Conservation (phyloP, 2,888 invertebrate species). For the Macaria liturata region DNA sequence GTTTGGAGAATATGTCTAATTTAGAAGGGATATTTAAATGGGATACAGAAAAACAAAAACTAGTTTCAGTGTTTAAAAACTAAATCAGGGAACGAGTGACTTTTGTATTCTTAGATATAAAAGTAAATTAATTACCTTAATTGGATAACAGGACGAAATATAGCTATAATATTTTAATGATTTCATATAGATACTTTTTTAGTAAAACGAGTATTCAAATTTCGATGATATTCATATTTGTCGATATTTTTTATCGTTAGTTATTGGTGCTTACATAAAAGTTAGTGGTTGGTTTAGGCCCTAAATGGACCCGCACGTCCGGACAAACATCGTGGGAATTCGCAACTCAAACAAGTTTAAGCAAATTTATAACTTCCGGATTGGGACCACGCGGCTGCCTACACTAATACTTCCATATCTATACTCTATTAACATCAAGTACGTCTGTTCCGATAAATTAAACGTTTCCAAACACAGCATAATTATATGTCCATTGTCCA, state of each 20-base stretch:
- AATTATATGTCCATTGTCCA: conserved; percentile 32
- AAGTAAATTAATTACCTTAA: too few relatives aligned
- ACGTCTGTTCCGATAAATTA: conserved; percentile 30
- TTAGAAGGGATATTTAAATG: too few relatives aligned
- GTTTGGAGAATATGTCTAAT: too few relatives aligned
- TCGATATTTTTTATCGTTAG: conserved; percentile 56
- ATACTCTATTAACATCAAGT: conserved; percentile 32
- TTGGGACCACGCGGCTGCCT: conserved; percentile 61
- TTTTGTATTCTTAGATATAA: too few relatives aligned
- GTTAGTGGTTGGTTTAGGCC: conserved; percentile 71
- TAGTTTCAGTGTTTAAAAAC: too few relatives aligned
- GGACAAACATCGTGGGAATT: conserved; percentile 77
- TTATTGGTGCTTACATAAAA: conserved; percentile 63
- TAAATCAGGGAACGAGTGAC: too few relatives aligned
- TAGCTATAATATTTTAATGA: too few relatives aligned
- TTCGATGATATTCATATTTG: conserved; percentile 25
- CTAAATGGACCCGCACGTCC: conserved; percentile 79
- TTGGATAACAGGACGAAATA: too few relatives aligned
- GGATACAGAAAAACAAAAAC: too few relatives aligned
- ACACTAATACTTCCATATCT: conserved; percentile 29
- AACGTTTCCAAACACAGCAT: conserved; percentile 23
- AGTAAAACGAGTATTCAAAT: too few relatives aligned
- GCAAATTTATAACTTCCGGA: conserved; percentile 79
- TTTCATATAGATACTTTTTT: too few relatives aligned
- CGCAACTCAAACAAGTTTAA: conserved; percentile 79